These are phyloP conservation scores for Trematocara variabile DNA, from an alignment of 2,113 vertebrate species.

Conservation along the genomic window DNA sequence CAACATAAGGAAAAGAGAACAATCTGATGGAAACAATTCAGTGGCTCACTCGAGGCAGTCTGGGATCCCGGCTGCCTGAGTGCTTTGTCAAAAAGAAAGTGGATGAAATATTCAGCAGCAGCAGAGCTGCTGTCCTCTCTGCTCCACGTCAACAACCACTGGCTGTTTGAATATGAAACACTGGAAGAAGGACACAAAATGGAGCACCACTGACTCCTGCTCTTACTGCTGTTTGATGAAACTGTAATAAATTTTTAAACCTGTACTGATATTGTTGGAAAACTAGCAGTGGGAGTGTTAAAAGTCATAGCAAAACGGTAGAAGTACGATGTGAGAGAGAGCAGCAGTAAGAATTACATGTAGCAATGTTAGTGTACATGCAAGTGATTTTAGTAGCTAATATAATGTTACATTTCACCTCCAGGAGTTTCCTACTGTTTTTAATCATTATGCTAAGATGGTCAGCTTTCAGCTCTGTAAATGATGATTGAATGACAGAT, in stretches of 20 bases:
- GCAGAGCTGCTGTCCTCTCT: background rate
- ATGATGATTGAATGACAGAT: background rate
- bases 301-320: background rate
- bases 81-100: constrained; percentile 15
- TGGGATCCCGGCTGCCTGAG: background rate
- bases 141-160: constrained; percentile 1
- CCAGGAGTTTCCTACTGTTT: background rate
- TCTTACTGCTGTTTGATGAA: background rate
- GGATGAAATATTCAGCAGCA: constrained; percentile 53
- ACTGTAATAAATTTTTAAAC: background rate
- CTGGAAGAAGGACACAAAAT: background rate
- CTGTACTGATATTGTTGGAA: background rate
- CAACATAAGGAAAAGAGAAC: background rate
- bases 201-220: background rate
- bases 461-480: background rate
- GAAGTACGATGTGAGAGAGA: background rate
- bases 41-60: background rate
- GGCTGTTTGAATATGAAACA: background rate
- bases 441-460: background rate
- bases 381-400: background rate
- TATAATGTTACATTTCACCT: background rate
- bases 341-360: background rate
- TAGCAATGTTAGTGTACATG: background rate
- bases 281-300: background rate
- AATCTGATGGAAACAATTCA: background rate